These are phyloP conservation scores for Speoplatyrhinus poulsoni DNA, from an alignment of 2,113 vertebrate species.

Conservation along the genomic window DNA sequence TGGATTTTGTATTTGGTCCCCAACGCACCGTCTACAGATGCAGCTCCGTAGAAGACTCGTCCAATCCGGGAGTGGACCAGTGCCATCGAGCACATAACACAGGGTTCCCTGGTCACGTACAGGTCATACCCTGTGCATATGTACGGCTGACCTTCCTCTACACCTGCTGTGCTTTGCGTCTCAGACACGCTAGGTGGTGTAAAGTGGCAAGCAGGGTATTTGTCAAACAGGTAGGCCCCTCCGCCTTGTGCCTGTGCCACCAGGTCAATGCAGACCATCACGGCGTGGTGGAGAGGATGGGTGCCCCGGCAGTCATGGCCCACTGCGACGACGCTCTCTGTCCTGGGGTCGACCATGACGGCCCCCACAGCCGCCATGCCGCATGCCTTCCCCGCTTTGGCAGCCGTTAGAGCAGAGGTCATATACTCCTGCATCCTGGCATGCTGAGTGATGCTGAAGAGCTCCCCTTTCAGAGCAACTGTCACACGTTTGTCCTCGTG, in stretches of 20 bases:
- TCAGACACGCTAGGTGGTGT: background rate
- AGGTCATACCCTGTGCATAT: slow-evolving; percentile 88
- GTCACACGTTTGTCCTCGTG: slow-evolving; percentile 83
- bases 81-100: slow-evolving; percentile 89
- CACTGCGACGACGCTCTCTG: slow-evolving; percentile 71
- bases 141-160: slow-evolving; percentile 67
- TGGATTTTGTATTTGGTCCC: slow-evolving; percentile 84
- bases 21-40: slow-evolving; percentile 77
- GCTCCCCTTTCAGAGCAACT: slow-evolving; percentile 70
- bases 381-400: slow-evolving; percentile 43
- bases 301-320: slow-evolving; percentile 76
- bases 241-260: slow-evolving; percentile 83
- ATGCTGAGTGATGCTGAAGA: slow-evolving; percentile 73
- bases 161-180: background rate
- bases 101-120: slow-evolving; percentile 86
- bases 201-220: slow-evolving; percentile 69
- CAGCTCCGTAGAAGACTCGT: slow-evolving; percentile 82
- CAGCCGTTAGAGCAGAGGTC: slow-evolving; percentile 74
- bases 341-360: slow-evolving; percentile 74
- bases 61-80: slow-evolving; percentile 85
- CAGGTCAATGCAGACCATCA: slow-evolving; percentile 87
- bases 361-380: slow-evolving; percentile 80
- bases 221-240: slow-evolving; percentile 67
- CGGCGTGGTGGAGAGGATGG: slow-evolving; percentile 81
- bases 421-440: slow-evolving; percentile 78